Evolutionary conservation across 2,888 invertebrate species (phyloP).

Genomic region (Cephus pulcher): DNA sequence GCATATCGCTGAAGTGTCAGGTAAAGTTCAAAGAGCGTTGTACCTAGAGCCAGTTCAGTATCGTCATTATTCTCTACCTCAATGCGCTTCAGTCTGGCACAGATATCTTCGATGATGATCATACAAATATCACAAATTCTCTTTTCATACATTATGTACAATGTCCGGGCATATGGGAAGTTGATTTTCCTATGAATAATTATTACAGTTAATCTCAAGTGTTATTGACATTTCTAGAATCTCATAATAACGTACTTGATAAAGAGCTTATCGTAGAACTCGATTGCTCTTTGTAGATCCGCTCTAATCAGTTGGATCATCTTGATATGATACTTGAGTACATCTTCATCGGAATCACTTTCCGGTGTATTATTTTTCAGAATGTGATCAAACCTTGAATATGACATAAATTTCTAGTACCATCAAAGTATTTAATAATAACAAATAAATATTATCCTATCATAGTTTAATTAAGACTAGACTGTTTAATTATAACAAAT

Average conservation of each 20-base stretch:
- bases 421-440: neutral
- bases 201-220: neutral
- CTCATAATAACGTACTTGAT: slow-evolving; percentile 75
- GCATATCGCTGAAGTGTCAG: slow-evolving; percentile 89
- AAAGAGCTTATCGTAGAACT: slow-evolving; percentile 85
- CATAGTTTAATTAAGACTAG: neutral
- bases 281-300: slow-evolving; percentile 83
- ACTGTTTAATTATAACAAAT: neutral
- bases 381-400: slow-evolving; percentile 74
- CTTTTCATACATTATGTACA: slow-evolving; percentile 80
- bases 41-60: slow-evolving; percentile 82
- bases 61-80: slow-evolving; percentile 68
- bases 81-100: slow-evolving; percentile 77
- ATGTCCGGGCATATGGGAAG: slow-evolving; percentile 78
- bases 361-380: slow-evolving; percentile 75
- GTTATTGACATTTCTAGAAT: neutral
- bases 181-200: slow-evolving; percentile 72
- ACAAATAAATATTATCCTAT: slow-evolving; percentile 5
- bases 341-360: slow-evolving; percentile 76
- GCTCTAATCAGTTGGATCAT: slow-evolving; percentile 84
- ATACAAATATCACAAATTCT: slow-evolving; percentile 79
- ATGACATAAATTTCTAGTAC: slow-evolving; percentile 7
- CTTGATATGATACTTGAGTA: slow-evolving; percentile 83
- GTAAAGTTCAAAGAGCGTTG: slow-evolving; percentile 92
- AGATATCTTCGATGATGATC: slow-evolving; percentile 79